Percentiles rank a stretch among this genome's conserved stretches.
Evolutionary conservation across 1,140 invertebrate genomes (phyloP).

Genomic region (Drosophila novamexicana): DNA sequence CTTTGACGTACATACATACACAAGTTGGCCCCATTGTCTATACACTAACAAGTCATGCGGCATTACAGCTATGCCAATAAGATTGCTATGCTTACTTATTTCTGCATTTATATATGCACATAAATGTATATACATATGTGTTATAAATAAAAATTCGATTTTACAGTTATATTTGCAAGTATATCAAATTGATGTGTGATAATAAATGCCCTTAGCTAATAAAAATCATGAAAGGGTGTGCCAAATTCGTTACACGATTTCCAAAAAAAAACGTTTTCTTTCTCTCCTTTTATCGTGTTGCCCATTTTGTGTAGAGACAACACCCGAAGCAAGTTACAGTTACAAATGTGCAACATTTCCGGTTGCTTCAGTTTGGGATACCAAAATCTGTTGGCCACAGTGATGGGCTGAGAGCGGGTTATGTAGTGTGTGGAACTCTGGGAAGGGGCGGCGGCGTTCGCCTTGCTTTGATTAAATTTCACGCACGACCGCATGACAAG

Average conservation of each 20-base stretch:
- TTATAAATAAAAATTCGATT: background rate
- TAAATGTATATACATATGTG: background rate
- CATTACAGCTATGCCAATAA: background rate
- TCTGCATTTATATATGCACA: background rate
- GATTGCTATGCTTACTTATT: background rate
- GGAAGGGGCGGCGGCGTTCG: slow-evolving; percentile 20
- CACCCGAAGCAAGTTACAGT: slow-evolving; percentile 48
- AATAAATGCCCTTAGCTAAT: slow-evolving; percentile 20
- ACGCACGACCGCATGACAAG: slow-evolving; percentile 70
- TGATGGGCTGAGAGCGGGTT: slow-evolving; percentile 55
- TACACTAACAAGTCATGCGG: background rate
- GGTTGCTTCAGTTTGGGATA: slow-evolving; percentile 70
- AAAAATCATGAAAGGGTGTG: slow-evolving; percentile 25
- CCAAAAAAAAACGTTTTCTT: slow-evolving; percentile 21
- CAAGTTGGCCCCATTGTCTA: slow-evolving; percentile 7
- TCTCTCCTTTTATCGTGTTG: slow-evolving; percentile 27
- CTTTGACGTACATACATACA: slow-evolving; percentile 57
- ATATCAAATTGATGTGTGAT: slow-evolving; percentile 16
- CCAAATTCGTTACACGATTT: slow-evolving; percentile 30
- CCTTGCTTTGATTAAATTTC: slow-evolving; percentile 79
- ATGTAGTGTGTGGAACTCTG: background rate
- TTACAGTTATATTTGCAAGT: background rate
- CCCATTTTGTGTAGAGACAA: slow-evolving; percentile 28
- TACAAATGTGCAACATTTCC: slow-evolving; percentile 82
- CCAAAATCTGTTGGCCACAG: slow-evolving; percentile 76